Evolutionary conservation across 2,113 vertebrate genomes (phyloP), one percentile per base, ranked within the genome.

Genomic region (Camelus dromedarius): DNA sequence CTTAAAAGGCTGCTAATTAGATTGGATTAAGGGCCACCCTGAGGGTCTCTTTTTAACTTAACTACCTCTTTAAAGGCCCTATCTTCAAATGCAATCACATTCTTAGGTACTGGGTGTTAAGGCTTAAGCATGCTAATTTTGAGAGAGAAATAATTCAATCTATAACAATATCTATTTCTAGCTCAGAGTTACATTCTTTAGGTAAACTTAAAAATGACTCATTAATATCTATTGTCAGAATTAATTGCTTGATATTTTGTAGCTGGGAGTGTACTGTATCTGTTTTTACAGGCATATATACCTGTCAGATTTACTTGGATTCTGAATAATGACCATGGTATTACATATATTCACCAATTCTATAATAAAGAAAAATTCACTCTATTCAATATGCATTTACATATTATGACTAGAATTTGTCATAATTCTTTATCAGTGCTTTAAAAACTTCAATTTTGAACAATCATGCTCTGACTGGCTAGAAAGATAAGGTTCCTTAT

Each of bases 361-460:
- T 56, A 70, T 50, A 64, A 76, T n/a, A 82, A 96, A 77, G 9
- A 88, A 58, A 87, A 90, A 18, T 50, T 56, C 56, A 56, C 14
- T 87, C 13, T 60, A 24, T 91, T 91, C 6, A 42, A 50, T 13
- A 50, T 91, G 9, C 0, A 91, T 87, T 85, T 69, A 54, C 42
- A 52, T 88, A 54, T 10, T 56, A 56, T 91, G 32, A 50, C 38
- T 89, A 85, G 84, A 22, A 50, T 67, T 52, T 95, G 2, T 81
- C 35, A 42, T 19, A 72, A 52, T 72, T 93, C 14, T 64, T 64
- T 77, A 67, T 54, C 8, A 62, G 1, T 67, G 30, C 26, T 91
- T 67, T 81, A 79, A 93, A 50, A 24, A 62, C 52, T 89, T 93
- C 14, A 83, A 13, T 66, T 96, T 86, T 87, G 38, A 54, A n/a